Base-by-base conservation (phyloP, 2,888 invertebrate genomes). In the Torymus texanus region DNA sequence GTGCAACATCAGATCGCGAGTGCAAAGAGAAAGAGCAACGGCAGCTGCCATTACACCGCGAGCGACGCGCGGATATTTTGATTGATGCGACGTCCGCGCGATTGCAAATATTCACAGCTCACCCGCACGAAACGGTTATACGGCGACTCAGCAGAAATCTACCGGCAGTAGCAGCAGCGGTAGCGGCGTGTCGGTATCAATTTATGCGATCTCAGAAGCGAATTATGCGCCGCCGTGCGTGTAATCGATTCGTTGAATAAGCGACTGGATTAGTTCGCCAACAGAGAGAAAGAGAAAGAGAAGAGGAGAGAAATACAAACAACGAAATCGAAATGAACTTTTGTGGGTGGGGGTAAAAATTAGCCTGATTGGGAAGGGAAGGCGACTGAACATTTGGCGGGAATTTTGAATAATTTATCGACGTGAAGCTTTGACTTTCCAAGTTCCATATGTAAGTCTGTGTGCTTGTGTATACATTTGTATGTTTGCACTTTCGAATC, bases 61-160 rank as follows among this genome's bases (percentile, higher is more conserved):
- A 51, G 67, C 53, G 55, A 59, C 66, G 12, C 29, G 14, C 12
- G 50, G 14, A 41, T 10, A 81, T 82, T 83, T 83, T 84, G 83
- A 85, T 85, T 81, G 83, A 84, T 83, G 84, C 78, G 80, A 83
- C 83, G 82, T 73, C 67, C 59, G 66, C 53, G 73, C 81, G 83
- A 83, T 83, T 83, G 83, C 82, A 82, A 83, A 84, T 84, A 84
- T 82, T 82, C 82, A 75, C 72, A 41, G 75, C 74, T 21, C 21
- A 21, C 21, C 21, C 21, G 21, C 21, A 2, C 21, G 21, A 21
- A 21, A 21, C 21, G 21, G 21, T 21, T 21, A 21, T 21, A 11
- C 62, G 65, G 41, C 79, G 82, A 82, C 75, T 83, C 82, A 82
- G 82, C 83, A 73, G 79, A 83, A 83, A 83, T 79, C 78, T 8